Evolutionary conservation across 2,888 invertebrate genomes (phyloP).

Genomic region (Xanthorhoe designata): DNA sequence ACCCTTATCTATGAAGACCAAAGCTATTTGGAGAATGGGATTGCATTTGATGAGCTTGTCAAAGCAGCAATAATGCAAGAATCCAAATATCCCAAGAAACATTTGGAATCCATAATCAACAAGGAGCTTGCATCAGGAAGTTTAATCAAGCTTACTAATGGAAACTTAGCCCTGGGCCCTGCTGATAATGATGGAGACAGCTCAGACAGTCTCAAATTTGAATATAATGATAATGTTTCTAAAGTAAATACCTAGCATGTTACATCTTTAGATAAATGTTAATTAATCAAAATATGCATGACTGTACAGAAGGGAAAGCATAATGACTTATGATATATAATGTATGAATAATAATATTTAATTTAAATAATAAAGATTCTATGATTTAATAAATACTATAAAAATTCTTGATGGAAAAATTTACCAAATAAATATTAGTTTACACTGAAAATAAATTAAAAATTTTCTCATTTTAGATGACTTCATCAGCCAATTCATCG

Average conservation of each 20-base stretch:
- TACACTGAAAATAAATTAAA: constrained; percentile 1
- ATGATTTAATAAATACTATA: no score
- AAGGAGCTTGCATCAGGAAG: constrained; percentile 90
- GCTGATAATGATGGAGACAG: constrained; percentile 85
- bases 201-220: constrained; percentile 80
- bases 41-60: constrained; percentile 88
- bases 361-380: no score
- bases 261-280: not conserved
- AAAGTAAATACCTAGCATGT: constrained; percentile 59
- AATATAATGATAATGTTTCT: constrained; percentile 75
- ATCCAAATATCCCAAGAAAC: constrained; percentile 87
- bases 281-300: not conserved
- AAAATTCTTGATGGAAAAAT: not conserved
- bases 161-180: constrained; percentile 88
- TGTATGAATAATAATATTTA: no score
- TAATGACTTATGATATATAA: no score
- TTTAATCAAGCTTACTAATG: constrained; percentile 88
- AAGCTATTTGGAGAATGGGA: constrained; percentile 89
- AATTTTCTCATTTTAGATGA: constrained; percentile 64
- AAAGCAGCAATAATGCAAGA: constrained; percentile 88
- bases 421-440: not conserved
- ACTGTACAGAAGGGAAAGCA: no score
- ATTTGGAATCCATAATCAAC: constrained; percentile 87
- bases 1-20: constrained; percentile 90
- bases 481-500: constrained; percentile 82